Percentiles rank a stretch among this genome's conserved stretches.
These are phyloP conservation scores for Semaprochilodus insignis DNA, from an alignment of 2,797 vertebrate genomes.

Conservation along the genomic window DNA sequence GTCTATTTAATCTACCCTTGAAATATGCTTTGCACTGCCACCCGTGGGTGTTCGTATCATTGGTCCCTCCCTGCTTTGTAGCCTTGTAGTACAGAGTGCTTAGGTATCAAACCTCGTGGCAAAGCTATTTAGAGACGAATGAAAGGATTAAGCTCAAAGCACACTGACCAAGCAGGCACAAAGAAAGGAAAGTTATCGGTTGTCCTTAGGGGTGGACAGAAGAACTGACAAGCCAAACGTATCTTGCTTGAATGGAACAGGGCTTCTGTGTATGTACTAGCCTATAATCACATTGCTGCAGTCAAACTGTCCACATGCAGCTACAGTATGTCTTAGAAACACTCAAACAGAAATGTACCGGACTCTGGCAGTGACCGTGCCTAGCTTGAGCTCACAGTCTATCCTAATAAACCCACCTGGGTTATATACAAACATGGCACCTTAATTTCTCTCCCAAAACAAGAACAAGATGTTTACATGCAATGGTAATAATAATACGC, in stretches of 20 bases:
- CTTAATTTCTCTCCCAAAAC: background rate
- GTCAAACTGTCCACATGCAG: background rate
- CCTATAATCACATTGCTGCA: background rate
- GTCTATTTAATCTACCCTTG: background rate
- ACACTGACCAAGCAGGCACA: background rate
- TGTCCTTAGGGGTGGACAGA: background rate
- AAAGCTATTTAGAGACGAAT: background rate
- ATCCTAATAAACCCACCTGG: background rate
- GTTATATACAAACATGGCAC: background rate
- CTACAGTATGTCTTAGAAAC: background rate
- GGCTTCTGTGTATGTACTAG: background rate
- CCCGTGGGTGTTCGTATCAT: slow-evolving; percentile 6
- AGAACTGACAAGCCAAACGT: background rate
- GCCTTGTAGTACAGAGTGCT: background rate
- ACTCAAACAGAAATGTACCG: background rate
- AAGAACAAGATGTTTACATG: slow-evolving; percentile 6
- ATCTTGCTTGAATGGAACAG: background rate
- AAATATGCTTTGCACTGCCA: slow-evolving; percentile 45
- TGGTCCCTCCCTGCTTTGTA: slow-evolving; percentile 1
- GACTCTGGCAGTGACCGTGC: background rate
- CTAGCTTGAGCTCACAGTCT: background rate
- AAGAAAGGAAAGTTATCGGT: no score
- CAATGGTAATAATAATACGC: slow-evolving; percentile 24
- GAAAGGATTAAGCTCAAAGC: background rate
- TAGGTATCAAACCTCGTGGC: background rate